Percentiles rank a stretch among this genome's conserved stretches.
phyloP scores from a whole-genome alignment of 2,113 vertebrate genomes.

The Paratilapia polleni region DNA sequence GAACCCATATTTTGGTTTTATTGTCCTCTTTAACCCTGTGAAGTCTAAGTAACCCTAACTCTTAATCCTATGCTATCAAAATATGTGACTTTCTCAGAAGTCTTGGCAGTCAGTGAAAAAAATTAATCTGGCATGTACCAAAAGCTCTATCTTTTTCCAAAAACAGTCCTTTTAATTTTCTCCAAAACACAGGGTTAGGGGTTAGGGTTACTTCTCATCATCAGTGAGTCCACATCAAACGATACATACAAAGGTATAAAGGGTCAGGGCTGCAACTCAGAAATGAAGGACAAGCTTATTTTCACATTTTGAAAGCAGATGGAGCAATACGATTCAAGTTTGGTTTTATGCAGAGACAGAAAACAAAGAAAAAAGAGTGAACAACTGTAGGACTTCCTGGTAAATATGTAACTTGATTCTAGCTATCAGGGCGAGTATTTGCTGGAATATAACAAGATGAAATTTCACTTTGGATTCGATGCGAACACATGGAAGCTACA shows the following conservation, averaged over 20 bases:
- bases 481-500: accelerated
- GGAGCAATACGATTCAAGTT: too few species aligned
- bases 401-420: neutral
- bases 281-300: neutral
- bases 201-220: neutral
- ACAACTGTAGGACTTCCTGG: too few species aligned
- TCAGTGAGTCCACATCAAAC: neutral
- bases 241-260: neutral
- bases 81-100: neutral
- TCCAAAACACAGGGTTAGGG: neutral
- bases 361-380: too few species aligned
- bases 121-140: too few species aligned
- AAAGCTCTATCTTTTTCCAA: neutral
- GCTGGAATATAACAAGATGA: too few species aligned
- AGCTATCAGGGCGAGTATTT: neutral
- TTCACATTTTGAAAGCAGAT: too few species aligned
- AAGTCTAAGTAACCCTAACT: neutral
- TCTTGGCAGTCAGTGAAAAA: too few species aligned
- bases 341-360: too few species aligned
- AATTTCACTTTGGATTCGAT: neutral
- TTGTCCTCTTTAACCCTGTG: neutral
- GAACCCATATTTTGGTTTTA: neutral
- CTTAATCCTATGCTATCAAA: neutral
- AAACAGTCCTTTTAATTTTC: neutral
- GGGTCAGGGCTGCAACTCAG: neutral